Conservation (phyloP, 2,113 vertebrate species). For the Nymphicus hollandicus region DNA sequence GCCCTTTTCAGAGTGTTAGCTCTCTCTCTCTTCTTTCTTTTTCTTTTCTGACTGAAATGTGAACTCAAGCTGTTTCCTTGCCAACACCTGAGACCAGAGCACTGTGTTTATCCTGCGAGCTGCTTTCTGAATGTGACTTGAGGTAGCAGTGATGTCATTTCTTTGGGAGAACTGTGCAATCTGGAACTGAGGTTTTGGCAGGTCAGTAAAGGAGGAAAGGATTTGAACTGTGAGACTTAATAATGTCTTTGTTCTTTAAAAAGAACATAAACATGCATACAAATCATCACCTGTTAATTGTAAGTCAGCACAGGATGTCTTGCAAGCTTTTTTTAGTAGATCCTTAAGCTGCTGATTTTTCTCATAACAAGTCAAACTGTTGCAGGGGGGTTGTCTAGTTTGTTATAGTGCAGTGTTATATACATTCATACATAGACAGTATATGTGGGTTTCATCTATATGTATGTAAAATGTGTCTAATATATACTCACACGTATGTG, state of each 20-base stretch:
- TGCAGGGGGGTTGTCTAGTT: not conserved
- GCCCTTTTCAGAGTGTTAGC: not conserved
- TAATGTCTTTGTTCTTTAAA: constrained; percentile 2
- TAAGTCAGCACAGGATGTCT: not conserved
- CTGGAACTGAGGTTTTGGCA: constrained; percentile 25
- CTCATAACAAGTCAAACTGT: not conserved
- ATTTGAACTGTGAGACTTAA: not conserved
- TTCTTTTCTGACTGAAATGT: constrained; percentile 11
- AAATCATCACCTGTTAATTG: not conserved
- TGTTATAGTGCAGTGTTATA: not conserved
- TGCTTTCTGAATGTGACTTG: not conserved
- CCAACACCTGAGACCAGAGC: not conserved
- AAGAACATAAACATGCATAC: not conserved
- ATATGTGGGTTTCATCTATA: not conserved
- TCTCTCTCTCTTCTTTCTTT: not conserved
- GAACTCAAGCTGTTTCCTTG: constrained; percentile 22
- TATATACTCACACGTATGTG: accelerated
- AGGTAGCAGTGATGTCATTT: constrained; percentile 12
- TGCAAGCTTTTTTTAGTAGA: not conserved
- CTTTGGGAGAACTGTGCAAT: not conserved
- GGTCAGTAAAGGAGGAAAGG: constrained; percentile 41
- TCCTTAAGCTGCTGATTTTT: not conserved
- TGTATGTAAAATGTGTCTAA: not conserved
- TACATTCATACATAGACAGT: no score
- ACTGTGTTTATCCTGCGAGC: constrained; percentile 8